Conservation (phyloP, 2,888 invertebrate genomes). For the Clistopyga incitator region DNA sequence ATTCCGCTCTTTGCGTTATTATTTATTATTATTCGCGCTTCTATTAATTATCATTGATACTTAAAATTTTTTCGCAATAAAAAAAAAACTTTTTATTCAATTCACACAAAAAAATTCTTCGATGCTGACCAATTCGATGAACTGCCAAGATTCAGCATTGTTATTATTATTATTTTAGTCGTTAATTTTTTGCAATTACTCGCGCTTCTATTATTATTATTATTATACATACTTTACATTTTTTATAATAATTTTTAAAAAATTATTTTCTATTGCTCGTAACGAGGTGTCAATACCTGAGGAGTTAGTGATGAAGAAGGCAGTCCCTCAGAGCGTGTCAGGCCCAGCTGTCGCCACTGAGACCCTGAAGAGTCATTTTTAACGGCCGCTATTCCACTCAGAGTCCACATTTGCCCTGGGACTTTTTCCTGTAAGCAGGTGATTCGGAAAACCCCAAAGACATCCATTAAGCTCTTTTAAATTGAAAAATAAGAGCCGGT, state of each 20-base stretch:
- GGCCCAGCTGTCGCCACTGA: conserved; percentile 50
- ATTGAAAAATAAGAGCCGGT: conserved; percentile 34
- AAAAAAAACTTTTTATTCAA: no score
- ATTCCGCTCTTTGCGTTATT: neutral
- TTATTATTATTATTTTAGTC: neutral
- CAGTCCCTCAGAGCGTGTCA: conserved; percentile 35
- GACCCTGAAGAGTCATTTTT: conserved; percentile 10
- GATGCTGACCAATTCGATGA: neutral
- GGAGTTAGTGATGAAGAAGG: neutral
- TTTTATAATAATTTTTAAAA: neutral
- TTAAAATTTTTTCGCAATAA: no score
- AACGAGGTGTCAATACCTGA: conserved; percentile 45
- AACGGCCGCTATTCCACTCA: conserved; percentile 39
- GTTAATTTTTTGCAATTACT: neutral
- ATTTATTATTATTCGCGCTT: no score
- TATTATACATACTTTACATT: neutral
- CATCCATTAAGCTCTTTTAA: conserved; percentile 46
- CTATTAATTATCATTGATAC: no score
- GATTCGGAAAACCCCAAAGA: conserved; percentile 47
- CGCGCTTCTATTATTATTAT: neutral
- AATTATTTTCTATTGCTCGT: neutral
- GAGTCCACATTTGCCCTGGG: conserved; percentile 47
- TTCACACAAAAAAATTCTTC: no score
- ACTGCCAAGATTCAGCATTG: neutral
- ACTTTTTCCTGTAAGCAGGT: conserved; percentile 56